These are phyloP conservation scores for Microcebus griseorufus DNA, from an alignment of 2,113 vertebrate species.

Conservation along the genomic window DNA sequence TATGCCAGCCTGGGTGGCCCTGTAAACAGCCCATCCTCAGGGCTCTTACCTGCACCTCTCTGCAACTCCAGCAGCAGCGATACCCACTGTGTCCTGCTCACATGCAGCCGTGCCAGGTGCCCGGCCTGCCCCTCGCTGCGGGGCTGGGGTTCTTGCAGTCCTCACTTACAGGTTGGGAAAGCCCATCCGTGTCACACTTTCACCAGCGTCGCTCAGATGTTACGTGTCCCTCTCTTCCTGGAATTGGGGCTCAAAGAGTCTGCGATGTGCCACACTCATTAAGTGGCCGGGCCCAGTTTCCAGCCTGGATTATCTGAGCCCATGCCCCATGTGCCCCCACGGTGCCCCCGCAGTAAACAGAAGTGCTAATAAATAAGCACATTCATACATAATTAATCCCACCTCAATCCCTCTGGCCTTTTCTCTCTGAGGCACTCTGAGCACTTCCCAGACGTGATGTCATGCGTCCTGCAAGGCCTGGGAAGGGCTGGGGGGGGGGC, in stretches of 20 bases:
- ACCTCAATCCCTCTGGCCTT: background rate
- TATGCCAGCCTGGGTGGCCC: background rate
- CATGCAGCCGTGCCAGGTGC: rapidly evolving
- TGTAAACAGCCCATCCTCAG: background rate
- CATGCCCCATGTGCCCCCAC: rapidly evolving
- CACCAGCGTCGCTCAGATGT: background rate
- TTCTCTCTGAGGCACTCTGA: background rate
- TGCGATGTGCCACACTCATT: background rate
- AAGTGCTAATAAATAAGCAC: background rate
- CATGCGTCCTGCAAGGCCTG: background rate
- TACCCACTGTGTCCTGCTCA: rapidly evolving
- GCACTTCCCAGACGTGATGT: conserved; percentile 52
- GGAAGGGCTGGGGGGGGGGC: background rate
- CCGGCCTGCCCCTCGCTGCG: too few relatives aligned
- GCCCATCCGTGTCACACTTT: background rate
- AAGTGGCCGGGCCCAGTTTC: background rate
- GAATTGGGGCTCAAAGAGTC: background rate
- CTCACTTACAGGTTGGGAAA: background rate
- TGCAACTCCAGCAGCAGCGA: background rate
- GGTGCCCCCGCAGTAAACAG: background rate
- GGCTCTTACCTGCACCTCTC: rapidly evolving
- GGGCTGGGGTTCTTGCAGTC: background rate
- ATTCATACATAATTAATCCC: background rate
- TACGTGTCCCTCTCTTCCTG: background rate
- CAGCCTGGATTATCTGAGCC: background rate